Evolutionary conservation across 2,888 invertebrate species (phyloP), one percentile per base, ranked within the genome.

Genomic region (Peribatodes rhomboidaria): DNA sequence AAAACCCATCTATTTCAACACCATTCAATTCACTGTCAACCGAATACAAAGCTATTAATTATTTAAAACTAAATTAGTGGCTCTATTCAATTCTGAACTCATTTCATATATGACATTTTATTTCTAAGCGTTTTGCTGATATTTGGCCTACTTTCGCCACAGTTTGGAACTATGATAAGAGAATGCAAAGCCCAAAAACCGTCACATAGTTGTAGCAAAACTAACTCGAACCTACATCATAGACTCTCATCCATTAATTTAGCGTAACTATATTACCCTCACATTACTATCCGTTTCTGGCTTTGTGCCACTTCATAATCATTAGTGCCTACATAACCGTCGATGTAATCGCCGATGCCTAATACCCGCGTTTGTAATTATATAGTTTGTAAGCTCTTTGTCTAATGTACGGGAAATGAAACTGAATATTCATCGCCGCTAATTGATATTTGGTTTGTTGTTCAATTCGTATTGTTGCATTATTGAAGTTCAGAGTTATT

Each of bases 261-360:
- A 20, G 49, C 33, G 47, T 49, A 49, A 61, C 46, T 55, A 39
- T n/a, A 20, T 41, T 14, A 14, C 31, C 39, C 41, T 11, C 10
- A 11, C 11, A 46, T 8, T n/a, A 8, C 44, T 27, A 35, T 20
- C 14, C 22, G 11, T 13, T 27, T 20, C 33, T 41, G 37, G 39
- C 54, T 46, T 14, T 54, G 47, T 33, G 22, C 39, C 61, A 47
- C 39, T 49, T 42, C 41, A 47, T 61, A 49, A 58, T 68, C 42
- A 59, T 62, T 56, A 56, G 46, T 35, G 49, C 49, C 16, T 54
- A 44, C 37, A 61, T 56, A 68, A 52, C 41, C n/a, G 20, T 37
- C 52, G 59, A 14, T 49, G 18, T 62, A 55, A 60, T 35, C 37
- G 20, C 0, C 8, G 3, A 50, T 50, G 18, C 9, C n/a, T 50